Base-by-base conservation (phyloP, 2,888 invertebrate genomes). In the Drosophila ezoana region DNA sequence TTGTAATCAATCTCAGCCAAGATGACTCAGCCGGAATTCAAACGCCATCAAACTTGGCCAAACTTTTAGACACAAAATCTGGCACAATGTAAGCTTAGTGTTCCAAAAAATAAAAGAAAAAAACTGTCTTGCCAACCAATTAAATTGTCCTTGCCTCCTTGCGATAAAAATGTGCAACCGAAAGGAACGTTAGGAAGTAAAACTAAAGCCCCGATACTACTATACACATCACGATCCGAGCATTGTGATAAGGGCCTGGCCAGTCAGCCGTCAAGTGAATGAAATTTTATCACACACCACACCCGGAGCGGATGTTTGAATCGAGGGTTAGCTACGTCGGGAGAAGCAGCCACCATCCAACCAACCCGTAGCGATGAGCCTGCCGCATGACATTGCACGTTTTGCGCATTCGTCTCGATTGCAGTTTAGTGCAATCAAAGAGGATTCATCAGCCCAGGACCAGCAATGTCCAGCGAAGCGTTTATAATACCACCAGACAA, bases 361-460 rank as follows among this genome's bases (percentile, higher is more conserved):
- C 43, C 41, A 49, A 67, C 47, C 69, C 61, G 35, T 41, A 48
- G 48, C 35, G 65, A 56, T 23, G 54, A 71, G 61, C 62, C 61
- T 67, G 70, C 54, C 70, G 49, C 77, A 82, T 86, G 84, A 77
- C 80, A 68, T 70, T 75, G 79, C 84, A 84, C 87, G 87, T 84
- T 85, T 84, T 79, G 68, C 77, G 77, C 87, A 86, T 86, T 86
- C 81, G 88, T 80, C 84, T 88, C 88, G 86, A 87, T 86, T 85
- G 86, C 86, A 87, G 83, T 86, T 86, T 87, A 85, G 86, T 86
- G 90, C 87, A 89, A 90, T 90, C 87, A 90, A 84, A 87, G 75
- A 74, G 86, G 85, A 90, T 87, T 90, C 89, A 90, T 89, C 90
- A 81, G 85, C 72, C 77, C 75, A 72, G 73, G 66, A 70, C 65